Evolutionary conservation across 1,140 invertebrate species (phyloP).

Genomic region (Sesamia nonagrioides): DNA sequence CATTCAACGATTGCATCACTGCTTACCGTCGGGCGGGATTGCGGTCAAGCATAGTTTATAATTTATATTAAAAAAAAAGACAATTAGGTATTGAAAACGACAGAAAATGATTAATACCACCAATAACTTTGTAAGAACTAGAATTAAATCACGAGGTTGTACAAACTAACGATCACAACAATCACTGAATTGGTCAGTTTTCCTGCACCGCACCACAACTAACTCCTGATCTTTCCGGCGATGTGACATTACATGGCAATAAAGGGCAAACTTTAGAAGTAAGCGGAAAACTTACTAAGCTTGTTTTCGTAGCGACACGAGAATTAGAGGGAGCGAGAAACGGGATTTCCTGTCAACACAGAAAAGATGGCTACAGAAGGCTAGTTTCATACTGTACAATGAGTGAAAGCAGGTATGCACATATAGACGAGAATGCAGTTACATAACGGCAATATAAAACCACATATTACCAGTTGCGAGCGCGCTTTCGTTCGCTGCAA

Average conservation of each 20-base stretch:
- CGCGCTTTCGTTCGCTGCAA: too few species aligned
- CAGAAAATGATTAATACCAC: too few species aligned
- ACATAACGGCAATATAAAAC: too few species aligned
- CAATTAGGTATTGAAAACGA: too few species aligned
- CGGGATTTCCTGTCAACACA: constrained; percentile 3
- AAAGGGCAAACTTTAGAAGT: constrained; percentile 55
- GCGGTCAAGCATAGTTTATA: too few species aligned
- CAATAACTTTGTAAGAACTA: not conserved
- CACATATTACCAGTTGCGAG: too few species aligned
- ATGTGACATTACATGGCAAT: constrained; percentile 58
- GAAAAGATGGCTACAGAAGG: not conserved
- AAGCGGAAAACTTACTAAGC: constrained; percentile 56
- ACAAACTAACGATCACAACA: constrained; percentile 20
- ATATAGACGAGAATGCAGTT: too few species aligned
- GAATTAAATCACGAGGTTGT: constrained; percentile 7
- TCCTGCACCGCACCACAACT: constrained; percentile 21
- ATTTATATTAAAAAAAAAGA: too few species aligned
- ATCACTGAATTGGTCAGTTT: constrained; percentile 34
- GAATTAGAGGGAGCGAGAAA: constrained; percentile 30
- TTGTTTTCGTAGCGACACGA: constrained; percentile 56
- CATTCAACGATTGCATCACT: too few species aligned
- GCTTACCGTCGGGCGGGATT: too few species aligned
- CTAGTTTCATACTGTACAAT: too few species aligned
- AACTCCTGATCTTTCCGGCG: constrained; percentile 23
- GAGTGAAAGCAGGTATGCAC: too few species aligned